Base-by-base conservation (phyloP, 2,113 vertebrate genomes). In the Lepisosteus osseus region DNA sequence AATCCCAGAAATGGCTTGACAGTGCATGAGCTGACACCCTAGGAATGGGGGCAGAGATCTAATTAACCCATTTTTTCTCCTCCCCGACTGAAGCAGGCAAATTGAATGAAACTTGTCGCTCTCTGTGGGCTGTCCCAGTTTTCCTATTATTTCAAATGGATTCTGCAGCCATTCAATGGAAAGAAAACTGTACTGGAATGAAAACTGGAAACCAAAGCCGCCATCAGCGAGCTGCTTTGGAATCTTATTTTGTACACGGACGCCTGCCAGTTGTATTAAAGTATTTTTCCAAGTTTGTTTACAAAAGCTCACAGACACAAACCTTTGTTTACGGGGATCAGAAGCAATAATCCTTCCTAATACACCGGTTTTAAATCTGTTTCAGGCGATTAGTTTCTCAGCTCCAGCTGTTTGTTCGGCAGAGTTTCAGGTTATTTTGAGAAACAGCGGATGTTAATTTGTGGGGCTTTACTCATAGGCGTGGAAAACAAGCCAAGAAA, bases 391-490 rank as follows among this genome's bases (percentile, higher is more conserved):
- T 85, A 82, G 61, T 71, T 73, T 81, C 79, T 71, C 70, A 72
- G 75, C 74, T 84, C 83, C 85, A 86, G 83, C 82, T 84, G 82
- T 82, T 83, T 85, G 80, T 80, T 76, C 82, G 81, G 82, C 80
- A 70, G 83, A 74, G 73, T 81, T 86, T 80, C 79, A 70, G 78
- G 82, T 79, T 86, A 82, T 87, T 87, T 84, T 85, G 77, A 84
- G 83, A 80, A 84, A 85, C 72, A 83, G 83, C 79, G 80, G 86
- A 87, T 86, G 85, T 86, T 85, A 83, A 86, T 87, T 89, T 85
- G 85, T 67, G 54, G 77, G 83, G 68, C 72, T 86, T 89, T 88
- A 78, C 83, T 83, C 71, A 75, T 73, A 76, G 61, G 69, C 73
- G 77, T 81, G 79, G 61, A 85, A 86, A 82, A 81, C 74, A 77